These are phyloP conservation scores for Germaria angustata DNA, from an alignment of 2,888 invertebrate genomes.

Conservation along the genomic window DNA sequence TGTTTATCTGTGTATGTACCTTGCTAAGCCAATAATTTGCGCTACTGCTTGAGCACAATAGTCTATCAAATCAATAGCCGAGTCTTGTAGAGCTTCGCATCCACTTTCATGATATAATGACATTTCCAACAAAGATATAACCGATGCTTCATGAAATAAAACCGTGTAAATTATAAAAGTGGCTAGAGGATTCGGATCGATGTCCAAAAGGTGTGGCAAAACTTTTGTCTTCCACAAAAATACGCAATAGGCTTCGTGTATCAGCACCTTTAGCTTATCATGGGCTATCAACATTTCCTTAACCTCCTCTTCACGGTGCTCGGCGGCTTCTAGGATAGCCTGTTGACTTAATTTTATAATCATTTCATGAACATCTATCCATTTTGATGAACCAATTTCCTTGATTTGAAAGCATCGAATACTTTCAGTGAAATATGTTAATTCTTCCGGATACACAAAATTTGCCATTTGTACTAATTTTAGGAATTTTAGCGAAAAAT, in stretches of 20 bases:
- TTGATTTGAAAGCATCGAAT: constrained; percentile 85
- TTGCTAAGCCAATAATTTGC: constrained; percentile 82
- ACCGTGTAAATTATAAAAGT: constrained; percentile 90
- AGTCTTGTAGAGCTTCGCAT: constrained; percentile 88
- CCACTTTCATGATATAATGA: constrained; percentile 90
- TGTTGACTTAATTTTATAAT: constrained; percentile 93
- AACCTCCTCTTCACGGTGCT: constrained; percentile 89
- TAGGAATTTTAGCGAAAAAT: too few relatives aligned
- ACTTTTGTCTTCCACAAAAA: constrained; percentile 92
- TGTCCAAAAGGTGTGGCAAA: constrained; percentile 87
- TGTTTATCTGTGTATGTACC: constrained; percentile 68
- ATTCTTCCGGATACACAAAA: constrained; percentile 85
- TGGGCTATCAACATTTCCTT: constrained; percentile 87
- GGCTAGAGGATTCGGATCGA: constrained; percentile 84
- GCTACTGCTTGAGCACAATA: constrained; percentile 87
- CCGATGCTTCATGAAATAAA: constrained; percentile 89
- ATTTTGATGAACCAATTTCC: constrained; percentile 86
- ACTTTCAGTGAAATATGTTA: constrained; percentile 87
- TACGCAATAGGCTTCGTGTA: constrained; percentile 91
- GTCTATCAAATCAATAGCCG: constrained; percentile 89
- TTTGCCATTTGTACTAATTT: constrained; percentile 72
- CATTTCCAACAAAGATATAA: constrained; percentile 89
- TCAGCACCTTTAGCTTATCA: constrained; percentile 82
- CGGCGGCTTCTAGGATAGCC: constrained; percentile 89
- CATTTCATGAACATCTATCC: constrained; percentile 91